Evolutionary conservation across 1,140 invertebrate species (phyloP).

Genomic region (Pseudachorutes palmiensis): DNA sequence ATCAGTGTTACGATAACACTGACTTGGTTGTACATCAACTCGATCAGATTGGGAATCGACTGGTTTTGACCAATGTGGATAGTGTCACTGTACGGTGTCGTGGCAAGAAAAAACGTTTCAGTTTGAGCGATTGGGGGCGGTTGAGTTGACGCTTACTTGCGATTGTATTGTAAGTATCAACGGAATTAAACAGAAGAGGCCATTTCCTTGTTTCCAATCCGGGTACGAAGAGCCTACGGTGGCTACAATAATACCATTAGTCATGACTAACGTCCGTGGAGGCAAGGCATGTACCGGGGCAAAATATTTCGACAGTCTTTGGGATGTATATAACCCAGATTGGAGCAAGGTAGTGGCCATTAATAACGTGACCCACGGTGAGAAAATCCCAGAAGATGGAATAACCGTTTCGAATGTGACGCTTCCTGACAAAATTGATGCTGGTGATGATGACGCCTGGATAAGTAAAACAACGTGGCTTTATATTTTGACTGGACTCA

Average conservation of each 20-base stretch:
- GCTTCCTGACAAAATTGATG: neutral
- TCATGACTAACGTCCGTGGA: neutral
- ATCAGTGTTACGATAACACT: neutral
- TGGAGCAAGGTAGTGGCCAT: neutral
- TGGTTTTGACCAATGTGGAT: neutral
- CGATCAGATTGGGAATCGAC: neutral
- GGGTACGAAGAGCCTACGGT: neutral
- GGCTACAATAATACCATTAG: neutral
- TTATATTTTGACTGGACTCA: neutral
- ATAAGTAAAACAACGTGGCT: neutral
- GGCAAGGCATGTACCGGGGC: neutral
- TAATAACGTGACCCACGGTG: neutral
- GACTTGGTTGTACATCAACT: neutral
- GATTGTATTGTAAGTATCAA: neutral
- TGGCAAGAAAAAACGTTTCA: neutral
- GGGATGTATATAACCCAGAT: neutral
- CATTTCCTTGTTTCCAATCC: neutral
- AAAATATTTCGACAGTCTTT: neutral
- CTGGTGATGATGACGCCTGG: neutral
- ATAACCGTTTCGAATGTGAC: neutral
- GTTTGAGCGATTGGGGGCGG: neutral
- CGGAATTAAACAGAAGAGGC: neutral
- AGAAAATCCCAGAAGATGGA: neutral
- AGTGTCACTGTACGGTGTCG: neutral
- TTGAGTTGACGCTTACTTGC: neutral